Evolutionary conservation across 2,888 invertebrate genomes (phyloP), one percentile per base, ranked within the genome.

Genomic region (Aphrophora alni): DNA sequence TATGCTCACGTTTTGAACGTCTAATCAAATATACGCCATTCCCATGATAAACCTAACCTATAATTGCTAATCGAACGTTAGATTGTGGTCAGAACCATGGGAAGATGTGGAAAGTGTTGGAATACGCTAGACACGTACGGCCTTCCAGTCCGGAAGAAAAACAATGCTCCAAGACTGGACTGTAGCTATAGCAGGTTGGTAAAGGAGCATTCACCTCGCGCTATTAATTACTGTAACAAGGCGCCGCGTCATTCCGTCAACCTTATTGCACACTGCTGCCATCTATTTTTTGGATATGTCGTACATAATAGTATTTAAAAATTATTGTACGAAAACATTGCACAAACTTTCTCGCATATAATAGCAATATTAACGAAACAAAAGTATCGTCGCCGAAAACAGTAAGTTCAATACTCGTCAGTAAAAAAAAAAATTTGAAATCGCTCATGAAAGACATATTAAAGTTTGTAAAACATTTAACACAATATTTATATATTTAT

Each of bases 31-130:
- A 59, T 21, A 21, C 59, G 21, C 59, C 21, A 5, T 59, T n/a
- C 59, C 59, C 59, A 21, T 59, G 59, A 59, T 14, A 21, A 59
- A 59, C 59, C 59, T 59, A 59, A 59, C 59, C 59, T 59, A 21
- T 59, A 59, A 59, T 59, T 59, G 59, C 59, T 59, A 59, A 59
- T 59, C 59, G 59, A 59, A 59, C 59, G 59, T 59, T 59, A 59
- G 59, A 59, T 59, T 59, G 59, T 21, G 59, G 59, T 59, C 59
- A 8, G 59, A 21, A 21, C 59, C 59, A 59, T 59, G 59, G 59
- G 59, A 59, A 59, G 59, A 59, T n/a, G n/a, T 14, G 21, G 59
- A 59, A 59, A 59, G 59, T 59, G 59, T 59, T 59, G 59, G 59
- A 21, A 59, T 59, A 59, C 59, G n/a, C n/a, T 59, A 59, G 21